Evolutionary conservation across 2,113 vertebrate genomes (phyloP).

Genomic region (Tupaia chinensis): DNA sequence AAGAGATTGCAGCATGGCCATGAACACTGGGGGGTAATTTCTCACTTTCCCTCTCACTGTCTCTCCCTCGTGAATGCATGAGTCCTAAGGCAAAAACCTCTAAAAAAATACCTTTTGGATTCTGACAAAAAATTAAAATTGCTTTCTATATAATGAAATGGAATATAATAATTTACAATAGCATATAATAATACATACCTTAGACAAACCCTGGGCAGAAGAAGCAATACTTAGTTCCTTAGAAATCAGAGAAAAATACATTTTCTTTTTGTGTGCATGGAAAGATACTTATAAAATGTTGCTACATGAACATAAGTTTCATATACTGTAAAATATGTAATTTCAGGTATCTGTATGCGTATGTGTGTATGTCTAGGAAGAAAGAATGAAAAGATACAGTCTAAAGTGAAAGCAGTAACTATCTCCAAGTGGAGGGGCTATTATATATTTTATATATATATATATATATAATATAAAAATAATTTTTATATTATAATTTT

Average conservation of each 20-base stretch:
- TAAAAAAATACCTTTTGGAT: too few relatives aligned
- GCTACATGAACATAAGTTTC: neutral
- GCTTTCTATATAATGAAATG: neutral
- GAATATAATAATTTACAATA: neutral
- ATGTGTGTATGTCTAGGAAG: neutral
- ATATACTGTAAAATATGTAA: neutral
- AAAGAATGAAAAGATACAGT: neutral
- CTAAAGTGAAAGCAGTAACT: neutral
- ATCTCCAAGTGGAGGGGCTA: too few relatives aligned
- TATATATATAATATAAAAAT: too few relatives aligned
- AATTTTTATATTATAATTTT: neutral
- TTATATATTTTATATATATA: too few relatives aligned
- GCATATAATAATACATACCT: neutral
- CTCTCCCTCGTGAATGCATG: too few relatives aligned
- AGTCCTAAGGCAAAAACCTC: too few relatives aligned
- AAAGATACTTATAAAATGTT: neutral
- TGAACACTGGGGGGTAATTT: too few relatives aligned
- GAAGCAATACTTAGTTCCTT: conserved; percentile 1
- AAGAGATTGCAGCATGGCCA: too few relatives aligned
- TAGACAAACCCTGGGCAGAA: neutral
- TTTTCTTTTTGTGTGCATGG: neutral
- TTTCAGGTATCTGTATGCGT: neutral
- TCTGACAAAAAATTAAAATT: too few relatives aligned
- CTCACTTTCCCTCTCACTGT: too few relatives aligned
- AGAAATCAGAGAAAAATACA: neutral